Conservation (phyloP, 2,888 invertebrate genomes). For the Morinoia aosen region DNA sequence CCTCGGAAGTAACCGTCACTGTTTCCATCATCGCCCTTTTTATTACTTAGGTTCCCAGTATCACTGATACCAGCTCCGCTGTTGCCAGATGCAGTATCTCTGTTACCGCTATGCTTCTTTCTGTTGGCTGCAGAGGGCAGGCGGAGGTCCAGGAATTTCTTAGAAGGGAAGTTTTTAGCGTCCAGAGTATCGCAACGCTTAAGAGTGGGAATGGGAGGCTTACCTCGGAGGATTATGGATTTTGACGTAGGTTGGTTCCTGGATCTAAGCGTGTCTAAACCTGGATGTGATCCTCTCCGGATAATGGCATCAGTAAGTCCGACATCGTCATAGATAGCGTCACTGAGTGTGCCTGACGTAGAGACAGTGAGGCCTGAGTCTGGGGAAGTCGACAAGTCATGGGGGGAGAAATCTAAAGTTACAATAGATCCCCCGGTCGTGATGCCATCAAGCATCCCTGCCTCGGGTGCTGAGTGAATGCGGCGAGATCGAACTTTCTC, state of each 20-base stretch:
- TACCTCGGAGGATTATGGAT: background rate
- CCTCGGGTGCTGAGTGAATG: slow-evolving; percentile 60
- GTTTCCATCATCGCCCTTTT: background rate
- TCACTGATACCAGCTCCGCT: slow-evolving; percentile 58
- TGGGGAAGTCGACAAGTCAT: slow-evolving; percentile 59
- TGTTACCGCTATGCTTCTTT: slow-evolving; percentile 70
- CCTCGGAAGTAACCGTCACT: slow-evolving; percentile 57
- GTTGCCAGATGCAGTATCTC: slow-evolving; percentile 77
- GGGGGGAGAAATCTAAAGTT: slow-evolving; percentile 11
- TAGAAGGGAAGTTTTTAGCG: slow-evolving; percentile 61
- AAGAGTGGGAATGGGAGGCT: slow-evolving; percentile 53
- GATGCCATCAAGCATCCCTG: slow-evolving; percentile 57
- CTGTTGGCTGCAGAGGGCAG: background rate
- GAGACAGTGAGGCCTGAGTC: slow-evolving; percentile 65
- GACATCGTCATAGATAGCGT: slow-evolving; percentile 55
- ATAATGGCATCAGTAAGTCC: background rate
- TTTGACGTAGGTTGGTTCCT: slow-evolving; percentile 8
- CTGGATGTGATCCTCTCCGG: slow-evolving; percentile 32
- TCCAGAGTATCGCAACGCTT: slow-evolving; percentile 65
- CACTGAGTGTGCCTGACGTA: slow-evolving; percentile 62
- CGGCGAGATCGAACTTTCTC: slow-evolving; percentile 57
- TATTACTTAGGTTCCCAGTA: slow-evolving; percentile 60
- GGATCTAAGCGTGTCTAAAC: background rate
- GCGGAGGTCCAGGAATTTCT: slow-evolving; percentile 71
- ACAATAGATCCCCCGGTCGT: slow-evolving; percentile 38